Conservation (phyloP, 2,797 vertebrate species). For the Arctocebus calabarensis region DNA sequence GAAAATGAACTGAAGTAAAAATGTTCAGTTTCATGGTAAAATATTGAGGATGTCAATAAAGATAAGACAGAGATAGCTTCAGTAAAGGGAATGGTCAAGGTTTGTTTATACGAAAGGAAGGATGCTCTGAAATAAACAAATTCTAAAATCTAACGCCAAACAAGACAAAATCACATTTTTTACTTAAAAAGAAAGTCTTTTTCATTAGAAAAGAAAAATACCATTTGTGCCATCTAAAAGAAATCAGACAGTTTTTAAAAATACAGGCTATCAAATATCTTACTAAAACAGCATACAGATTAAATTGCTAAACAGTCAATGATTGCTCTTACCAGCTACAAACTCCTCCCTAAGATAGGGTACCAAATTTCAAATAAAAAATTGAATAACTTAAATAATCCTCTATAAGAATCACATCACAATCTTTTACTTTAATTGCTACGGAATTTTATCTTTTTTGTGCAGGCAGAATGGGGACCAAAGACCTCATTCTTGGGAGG, state of each 20-base stretch:
- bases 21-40: neutral
- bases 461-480: no score
- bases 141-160: conserved; percentile 21
- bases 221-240: neutral
- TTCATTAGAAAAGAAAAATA: conserved; percentile 10
- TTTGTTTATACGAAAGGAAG: neutral
- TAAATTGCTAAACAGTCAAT: neutral
- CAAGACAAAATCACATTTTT: neutral
- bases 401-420: conserved; percentile 18
- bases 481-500: no score
- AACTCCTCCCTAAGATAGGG: neutral
- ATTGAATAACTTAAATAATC: neutral
- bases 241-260: neutral
- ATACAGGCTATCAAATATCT: neutral
- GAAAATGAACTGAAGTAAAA: conserved; percentile 15
- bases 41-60: neutral
- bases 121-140: conserved; percentile 7
- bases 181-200: neutral
- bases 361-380: conserved; percentile 14
- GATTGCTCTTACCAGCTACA: neutral
- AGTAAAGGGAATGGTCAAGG: neutral
- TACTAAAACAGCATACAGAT: neutral
- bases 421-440: neutral
- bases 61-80: neutral
- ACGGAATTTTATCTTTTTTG: neutral